These are phyloP conservation scores for Diachasma alloeum DNA, from an alignment of 1,140 invertebrate genomes.

Conservation along the genomic window DNA sequence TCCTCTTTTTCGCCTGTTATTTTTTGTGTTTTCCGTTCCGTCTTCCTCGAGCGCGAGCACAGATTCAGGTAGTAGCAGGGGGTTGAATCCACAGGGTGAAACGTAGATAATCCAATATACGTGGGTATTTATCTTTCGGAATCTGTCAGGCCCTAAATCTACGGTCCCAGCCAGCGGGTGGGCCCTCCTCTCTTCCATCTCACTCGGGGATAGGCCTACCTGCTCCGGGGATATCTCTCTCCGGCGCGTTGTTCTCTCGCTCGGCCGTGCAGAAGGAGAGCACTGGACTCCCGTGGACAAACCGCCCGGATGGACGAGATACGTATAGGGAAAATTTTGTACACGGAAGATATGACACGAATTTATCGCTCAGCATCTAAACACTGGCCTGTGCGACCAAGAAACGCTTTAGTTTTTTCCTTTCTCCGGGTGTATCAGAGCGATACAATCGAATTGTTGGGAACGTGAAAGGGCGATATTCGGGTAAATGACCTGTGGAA, in stretches of 20 bases:
- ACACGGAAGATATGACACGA: conserved; percentile 29
- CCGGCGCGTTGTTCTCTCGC: conserved; percentile 6
- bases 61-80: conserved; percentile 39
- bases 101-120: conserved; percentile 44
- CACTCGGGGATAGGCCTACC: conserved; percentile 25
- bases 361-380: conserved; percentile 29
- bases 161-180: conserved; percentile 37
- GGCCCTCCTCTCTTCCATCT: conserved; percentile 11
- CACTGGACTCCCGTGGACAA: conserved; percentile 14
- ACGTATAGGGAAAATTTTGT: conserved; percentile 17
- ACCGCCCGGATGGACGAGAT: not conserved
- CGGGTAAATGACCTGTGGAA: no score
- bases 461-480: no score
- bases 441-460: not conserved
- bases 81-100: conserved; percentile 22
- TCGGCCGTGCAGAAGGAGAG: not conserved
- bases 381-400: not conserved
- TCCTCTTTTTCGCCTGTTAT: not conserved
- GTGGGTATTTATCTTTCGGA: conserved; percentile 39
- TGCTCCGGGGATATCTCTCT: conserved; percentile 1
- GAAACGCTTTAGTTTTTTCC: conserved; percentile 13
- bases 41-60: not conserved
- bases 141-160: conserved; percentile 45
- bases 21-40: not conserved
- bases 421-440: not conserved